phyloP scores from a whole-genome alignment of 2,113 vertebrate species.

The Apaloderma vittatum region DNA sequence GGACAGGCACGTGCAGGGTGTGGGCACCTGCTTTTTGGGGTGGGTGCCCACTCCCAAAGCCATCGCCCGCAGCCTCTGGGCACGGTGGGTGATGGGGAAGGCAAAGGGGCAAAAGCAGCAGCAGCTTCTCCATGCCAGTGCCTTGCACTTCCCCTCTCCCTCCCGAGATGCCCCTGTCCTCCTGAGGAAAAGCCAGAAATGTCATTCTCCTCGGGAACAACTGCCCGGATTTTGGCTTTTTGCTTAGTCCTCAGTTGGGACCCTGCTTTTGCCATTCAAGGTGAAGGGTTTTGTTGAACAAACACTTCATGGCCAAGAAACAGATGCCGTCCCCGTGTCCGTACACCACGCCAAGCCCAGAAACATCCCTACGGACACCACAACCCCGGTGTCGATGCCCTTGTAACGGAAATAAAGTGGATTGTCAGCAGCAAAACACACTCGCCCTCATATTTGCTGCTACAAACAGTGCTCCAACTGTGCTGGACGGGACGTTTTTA shows the following conservation, averaged over 20 bases:
- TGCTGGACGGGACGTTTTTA: background rate
- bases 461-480: background rate
- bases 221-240: background rate
- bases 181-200: background rate
- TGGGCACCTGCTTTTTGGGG: fast-evolving
- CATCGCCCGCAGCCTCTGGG: fast-evolving
- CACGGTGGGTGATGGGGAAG: fast-evolving
- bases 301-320: background rate
- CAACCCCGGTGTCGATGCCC: background rate
- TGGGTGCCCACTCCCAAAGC: fast-evolving
- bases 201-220: background rate
- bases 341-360: background rate
- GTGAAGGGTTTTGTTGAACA: background rate
- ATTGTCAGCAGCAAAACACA: background rate
- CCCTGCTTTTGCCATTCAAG: background rate
- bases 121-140: fast-evolving
- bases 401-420: background rate
- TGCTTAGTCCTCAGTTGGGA: background rate
- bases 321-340: background rate
- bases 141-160: background rate
- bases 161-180: background rate
- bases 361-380: fast-evolving
- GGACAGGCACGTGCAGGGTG: fast-evolving
- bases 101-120: background rate
- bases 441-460: fast-evolving